Base-by-base conservation (phyloP, 2,888 invertebrate species). In the Pammene aurita region DNA sequence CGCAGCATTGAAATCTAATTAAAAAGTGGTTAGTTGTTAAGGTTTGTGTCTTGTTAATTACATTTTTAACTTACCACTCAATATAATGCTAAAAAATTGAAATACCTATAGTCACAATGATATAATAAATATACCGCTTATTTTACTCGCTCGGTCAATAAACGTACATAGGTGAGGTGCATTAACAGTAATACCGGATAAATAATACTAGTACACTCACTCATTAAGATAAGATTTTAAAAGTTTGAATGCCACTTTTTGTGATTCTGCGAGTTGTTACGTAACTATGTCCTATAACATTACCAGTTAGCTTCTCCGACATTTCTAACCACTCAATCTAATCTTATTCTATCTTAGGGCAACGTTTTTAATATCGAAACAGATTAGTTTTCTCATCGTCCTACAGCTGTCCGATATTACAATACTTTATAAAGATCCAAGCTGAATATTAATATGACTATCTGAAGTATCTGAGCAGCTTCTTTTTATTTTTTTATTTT, bases 271-370 rank as follows among this genome's bases (percentile, higher is more conserved):
- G 7, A 7, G 0, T 16, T 48, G 48, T n/a, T 48, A 48, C 16
- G 16, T 26, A 26, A 26, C 26, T 26, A 26, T n/a, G n/a, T n/a
- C 26, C 26, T 26, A 26, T 26, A 26, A 10, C 14, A 7, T 46
- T 2, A n/a, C n/a, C 34, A 44, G n/a, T 34, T 48, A 54, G 54
- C 35, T 46, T 60, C 46, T 35, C 11, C 16, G 60, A 48, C 5
- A 48, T 41, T 50, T 14, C 5, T 35, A 10, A 13, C 35, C 48
- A 50, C 18, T 11, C 35, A 38, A 38, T 61, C 7, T 50, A 38
- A 38, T 54, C 35, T 54, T 35, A 54, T 35, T 56, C 55, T 56
- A 56, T 16, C 38, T n/a, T 56, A 56, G 55, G 14, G 38, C 38
- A 38, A 14, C 10, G 6, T 35, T 16, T 56, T 16, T 14, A n/a